Conservation (phyloP, 1,140 invertebrate genomes). For the Drosophila ogumai region DNA sequence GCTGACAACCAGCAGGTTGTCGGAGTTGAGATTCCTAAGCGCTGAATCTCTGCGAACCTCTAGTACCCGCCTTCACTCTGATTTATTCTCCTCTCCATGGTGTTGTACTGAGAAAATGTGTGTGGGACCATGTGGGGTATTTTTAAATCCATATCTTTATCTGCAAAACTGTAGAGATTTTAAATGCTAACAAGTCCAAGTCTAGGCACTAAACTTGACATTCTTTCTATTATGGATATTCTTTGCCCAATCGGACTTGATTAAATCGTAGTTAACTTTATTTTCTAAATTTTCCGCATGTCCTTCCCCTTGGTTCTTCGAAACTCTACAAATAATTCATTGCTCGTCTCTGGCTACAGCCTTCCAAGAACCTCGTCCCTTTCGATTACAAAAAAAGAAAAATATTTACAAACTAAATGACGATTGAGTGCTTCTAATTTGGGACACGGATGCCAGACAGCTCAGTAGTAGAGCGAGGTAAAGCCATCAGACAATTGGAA, state of each 20-base stretch:
- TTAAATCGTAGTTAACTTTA: no score
- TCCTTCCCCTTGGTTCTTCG: no score
- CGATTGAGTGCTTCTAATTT: slow-evolving; percentile 54
- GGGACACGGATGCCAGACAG: slow-evolving; percentile 4
- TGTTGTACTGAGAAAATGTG: background rate
- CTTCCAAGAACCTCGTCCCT: background rate
- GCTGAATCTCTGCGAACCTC: slow-evolving; percentile 5
- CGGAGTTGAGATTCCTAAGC: slow-evolving; percentile 34
- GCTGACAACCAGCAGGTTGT: slow-evolving; percentile 22
- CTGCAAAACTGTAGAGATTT: no score
- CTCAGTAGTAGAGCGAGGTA: background rate
- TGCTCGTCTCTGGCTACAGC: background rate
- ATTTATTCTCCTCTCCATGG: slow-evolving; percentile 9
- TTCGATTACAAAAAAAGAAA: background rate
- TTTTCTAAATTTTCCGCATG: background rate
- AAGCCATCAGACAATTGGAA: slow-evolving; percentile 16
- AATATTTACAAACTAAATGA: slow-evolving; percentile 22
- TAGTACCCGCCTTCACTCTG: background rate
- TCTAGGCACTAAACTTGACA: no score
- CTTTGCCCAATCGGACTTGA: no score
- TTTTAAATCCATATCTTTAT: background rate
- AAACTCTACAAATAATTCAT: background rate
- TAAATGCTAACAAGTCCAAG: no score
- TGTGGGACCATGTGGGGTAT: background rate
- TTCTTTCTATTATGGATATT: no score